Conservation (phyloP, 35 echinoderm and acorn worm genomes). For the Heliocidaris tuberculata region DNA sequence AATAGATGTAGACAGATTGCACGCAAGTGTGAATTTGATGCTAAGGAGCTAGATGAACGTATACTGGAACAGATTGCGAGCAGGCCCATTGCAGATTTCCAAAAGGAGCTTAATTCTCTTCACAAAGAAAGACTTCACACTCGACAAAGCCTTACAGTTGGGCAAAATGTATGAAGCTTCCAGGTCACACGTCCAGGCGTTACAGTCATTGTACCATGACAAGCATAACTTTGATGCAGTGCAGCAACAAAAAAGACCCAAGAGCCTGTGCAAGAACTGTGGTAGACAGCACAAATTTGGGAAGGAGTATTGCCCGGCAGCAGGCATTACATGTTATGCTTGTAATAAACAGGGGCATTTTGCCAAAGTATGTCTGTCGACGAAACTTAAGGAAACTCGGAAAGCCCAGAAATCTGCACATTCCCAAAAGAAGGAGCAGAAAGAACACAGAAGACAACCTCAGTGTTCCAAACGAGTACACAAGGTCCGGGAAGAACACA, state of each 20-base stretch:
- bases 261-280: constrained; percentile 43
- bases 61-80: constrained; percentile 55
- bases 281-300: constrained; percentile 32
- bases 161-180: constrained; percentile 47
- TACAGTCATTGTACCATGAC: neutral
- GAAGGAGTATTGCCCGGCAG: constrained; percentile 19
- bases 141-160: constrained; percentile 14
- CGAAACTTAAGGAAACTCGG: neutral
- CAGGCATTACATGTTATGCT: neutral
- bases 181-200: constrained; percentile 35
- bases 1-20: constrained; percentile 38
- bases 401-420: neutral
- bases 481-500: neutral
- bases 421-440: neutral
- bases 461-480: neutral
- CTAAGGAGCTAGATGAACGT: constrained; percentile 33
- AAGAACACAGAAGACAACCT: neutral
- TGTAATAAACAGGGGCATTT: constrained; percentile 44
- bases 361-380: constrained; percentile 6
- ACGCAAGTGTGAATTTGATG: constrained; percentile 27
- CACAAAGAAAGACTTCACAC: constrained; percentile 24
- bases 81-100: constrained; percentile 54
- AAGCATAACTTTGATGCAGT: neutral
- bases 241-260: neutral
- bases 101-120: constrained; percentile 42